phyloP scores from a whole-genome alignment of 2,113 vertebrate genomes.

The Amazona vittata region DNA sequence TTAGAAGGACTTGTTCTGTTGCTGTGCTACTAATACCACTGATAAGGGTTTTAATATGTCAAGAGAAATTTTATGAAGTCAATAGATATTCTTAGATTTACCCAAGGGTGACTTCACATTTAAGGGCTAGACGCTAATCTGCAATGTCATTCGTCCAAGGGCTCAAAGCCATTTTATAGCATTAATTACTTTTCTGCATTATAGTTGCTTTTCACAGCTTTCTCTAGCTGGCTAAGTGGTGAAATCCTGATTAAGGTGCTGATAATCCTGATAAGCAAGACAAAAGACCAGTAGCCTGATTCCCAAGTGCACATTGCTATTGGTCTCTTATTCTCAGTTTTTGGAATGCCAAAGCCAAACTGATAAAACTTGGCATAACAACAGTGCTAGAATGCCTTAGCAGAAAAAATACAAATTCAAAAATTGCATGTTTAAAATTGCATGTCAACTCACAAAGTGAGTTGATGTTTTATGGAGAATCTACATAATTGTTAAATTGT shows the following conservation, averaged over 20 bases:
- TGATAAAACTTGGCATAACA: not conserved
- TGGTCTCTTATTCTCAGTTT: not conserved
- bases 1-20: not conserved
- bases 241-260: slow-evolving; percentile 7
- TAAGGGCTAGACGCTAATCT: not conserved
- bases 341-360: not conserved
- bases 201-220: not conserved
- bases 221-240: not conserved
- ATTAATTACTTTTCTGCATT: slow-evolving; percentile 7
- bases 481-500: not conserved
- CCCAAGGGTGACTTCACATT: not conserved
- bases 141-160: not conserved
- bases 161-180: not conserved
- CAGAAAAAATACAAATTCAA: not conserved
- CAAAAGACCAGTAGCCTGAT: not conserved
- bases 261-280: not conserved
- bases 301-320: not conserved
- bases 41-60: not conserved
- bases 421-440: not conserved
- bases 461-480: not conserved
- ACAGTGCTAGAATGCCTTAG: not conserved
- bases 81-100: not conserved
- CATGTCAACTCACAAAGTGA: not conserved
- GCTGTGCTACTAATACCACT: not conserved
- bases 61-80: not conserved